Conservation (phyloP, 2,888 invertebrate genomes). For the Chrysodeixis includens region DNA sequence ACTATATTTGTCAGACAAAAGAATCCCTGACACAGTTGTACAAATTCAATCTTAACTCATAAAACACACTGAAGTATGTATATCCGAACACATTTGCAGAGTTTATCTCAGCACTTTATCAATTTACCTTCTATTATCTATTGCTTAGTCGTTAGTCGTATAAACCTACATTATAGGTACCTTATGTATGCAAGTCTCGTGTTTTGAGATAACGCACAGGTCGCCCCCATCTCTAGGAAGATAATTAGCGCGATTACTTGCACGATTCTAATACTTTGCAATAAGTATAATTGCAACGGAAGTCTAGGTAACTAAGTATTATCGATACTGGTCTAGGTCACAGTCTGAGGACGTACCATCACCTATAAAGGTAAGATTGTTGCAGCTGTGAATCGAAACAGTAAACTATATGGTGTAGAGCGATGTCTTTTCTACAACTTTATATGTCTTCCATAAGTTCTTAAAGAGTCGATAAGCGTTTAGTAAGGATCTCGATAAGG, state of each 20-base stretch:
- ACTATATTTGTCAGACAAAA: too few relatives aligned
- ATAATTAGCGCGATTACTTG: neutral
- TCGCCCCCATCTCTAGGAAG: slow-evolving; percentile 14
- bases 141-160: neutral
- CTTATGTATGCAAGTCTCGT: slow-evolving; percentile 25
- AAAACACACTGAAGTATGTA: neutral
- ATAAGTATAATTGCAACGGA: neutral
- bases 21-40: too few relatives aligned
- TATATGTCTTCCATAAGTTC: too few relatives aligned
- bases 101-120: slow-evolving; percentile 14
- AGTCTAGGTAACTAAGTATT: neutral
- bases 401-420: too few relatives aligned
- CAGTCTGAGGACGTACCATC: too few relatives aligned
- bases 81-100: neutral
- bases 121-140: slow-evolving; percentile 16
- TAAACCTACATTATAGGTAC: slow-evolving; percentile 11
- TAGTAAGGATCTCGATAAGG: too few relatives aligned
- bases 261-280: neutral
- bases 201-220: slow-evolving; percentile 39
- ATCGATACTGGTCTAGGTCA: too few relatives aligned
- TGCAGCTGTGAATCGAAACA: too few relatives aligned
- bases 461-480: too few relatives aligned
- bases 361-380: too few relatives aligned
- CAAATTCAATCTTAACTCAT: neutral
- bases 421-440: too few relatives aligned